Evolutionary conservation across 1,140 invertebrate genomes (phyloP).

Genomic region (Camponotus vicinus): DNA sequence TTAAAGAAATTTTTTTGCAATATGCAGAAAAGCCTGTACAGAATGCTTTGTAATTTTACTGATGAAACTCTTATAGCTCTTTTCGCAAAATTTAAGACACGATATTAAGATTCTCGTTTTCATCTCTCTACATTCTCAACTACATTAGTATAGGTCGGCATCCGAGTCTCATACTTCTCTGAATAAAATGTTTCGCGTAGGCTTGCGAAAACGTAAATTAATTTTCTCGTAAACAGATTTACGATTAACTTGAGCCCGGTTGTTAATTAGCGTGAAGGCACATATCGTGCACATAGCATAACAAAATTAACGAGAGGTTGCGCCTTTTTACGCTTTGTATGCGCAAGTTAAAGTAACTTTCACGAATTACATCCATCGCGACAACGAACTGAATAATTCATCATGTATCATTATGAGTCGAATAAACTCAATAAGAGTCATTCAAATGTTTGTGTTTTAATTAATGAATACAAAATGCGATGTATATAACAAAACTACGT

Average conservation of each 20-base stretch:
- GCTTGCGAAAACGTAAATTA: constrained; percentile 18
- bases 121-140: constrained; percentile 1
- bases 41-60: background rate
- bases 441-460: constrained; percentile 18
- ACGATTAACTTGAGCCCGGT: constrained; percentile 50
- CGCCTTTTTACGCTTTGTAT: background rate
- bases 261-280: constrained; percentile 52
- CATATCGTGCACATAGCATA: background rate
- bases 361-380: background rate
- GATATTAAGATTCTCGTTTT: background rate
- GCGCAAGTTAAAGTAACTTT: constrained; percentile 19
- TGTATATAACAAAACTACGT: background rate
- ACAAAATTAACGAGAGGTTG: constrained; percentile 33
- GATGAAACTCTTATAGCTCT: background rate
- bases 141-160: constrained; percentile 15
- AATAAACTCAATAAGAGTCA: constrained; percentile 3
- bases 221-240: constrained; percentile 65
- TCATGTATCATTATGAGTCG: background rate
- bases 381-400: constrained; percentile 12
- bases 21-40: background rate
- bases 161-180: constrained; percentile 19
- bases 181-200: background rate
- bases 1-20: background rate
- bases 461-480: constrained; percentile 4
- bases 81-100: background rate